These are phyloP conservation scores for Murina feae DNA, from an alignment of 2,113 vertebrate species.

Conservation along the genomic window DNA sequence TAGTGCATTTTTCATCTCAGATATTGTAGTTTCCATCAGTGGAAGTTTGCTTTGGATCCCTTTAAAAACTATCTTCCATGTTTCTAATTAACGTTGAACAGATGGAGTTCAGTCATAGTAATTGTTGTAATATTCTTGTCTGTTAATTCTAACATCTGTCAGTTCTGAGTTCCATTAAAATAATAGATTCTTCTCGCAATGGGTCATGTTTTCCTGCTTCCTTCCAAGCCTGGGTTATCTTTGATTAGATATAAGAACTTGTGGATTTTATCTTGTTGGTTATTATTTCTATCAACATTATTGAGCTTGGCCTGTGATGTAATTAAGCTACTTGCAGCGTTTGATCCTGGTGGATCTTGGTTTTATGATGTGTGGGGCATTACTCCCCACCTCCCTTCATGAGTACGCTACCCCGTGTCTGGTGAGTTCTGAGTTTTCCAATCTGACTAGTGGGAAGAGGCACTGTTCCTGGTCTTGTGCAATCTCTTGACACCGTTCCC, in stretches of 20 bases:
- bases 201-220: not conserved
- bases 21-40: not conserved
- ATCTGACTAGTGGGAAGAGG: not conserved
- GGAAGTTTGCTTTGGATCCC: not conserved
- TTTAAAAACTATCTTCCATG: not conserved
- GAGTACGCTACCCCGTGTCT: no score
- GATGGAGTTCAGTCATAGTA: not conserved
- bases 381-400: not conserved
- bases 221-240: not conserved
- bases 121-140: not conserved
- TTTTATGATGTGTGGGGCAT: not conserved
- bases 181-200: not conserved
- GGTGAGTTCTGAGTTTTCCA: not conserved
- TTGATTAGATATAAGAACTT: not conserved
- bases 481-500: not conserved
- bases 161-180: not conserved
- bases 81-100: not conserved
- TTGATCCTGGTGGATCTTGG: not conserved
- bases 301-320: not conserved
- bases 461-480: no score
- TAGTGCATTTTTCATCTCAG: not conserved
- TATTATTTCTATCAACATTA: not conserved
- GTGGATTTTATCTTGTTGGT: not conserved
- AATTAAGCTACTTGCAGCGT: not conserved
- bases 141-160: not conserved